Percentiles rank a stretch among this genome's conserved stretches.
These are phyloP conservation scores for Polyommatus icarus DNA, from an alignment of 2,888 invertebrate species.

Conservation along the genomic window DNA sequence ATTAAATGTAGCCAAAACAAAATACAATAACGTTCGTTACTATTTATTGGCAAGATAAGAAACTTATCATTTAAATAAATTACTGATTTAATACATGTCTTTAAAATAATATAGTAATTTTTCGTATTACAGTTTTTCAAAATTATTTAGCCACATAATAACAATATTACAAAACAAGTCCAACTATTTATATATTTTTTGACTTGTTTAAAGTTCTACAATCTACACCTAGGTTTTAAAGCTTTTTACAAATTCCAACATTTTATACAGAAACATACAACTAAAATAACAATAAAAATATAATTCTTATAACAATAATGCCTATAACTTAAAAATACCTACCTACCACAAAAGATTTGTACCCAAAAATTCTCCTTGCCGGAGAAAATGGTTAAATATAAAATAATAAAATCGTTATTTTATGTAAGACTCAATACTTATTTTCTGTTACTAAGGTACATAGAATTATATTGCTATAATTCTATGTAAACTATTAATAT, in stretches of 20 bases:
- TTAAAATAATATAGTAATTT: neutral
- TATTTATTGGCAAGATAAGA: slow-evolving; percentile 2
- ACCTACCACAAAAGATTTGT: slow-evolving; percentile 7
- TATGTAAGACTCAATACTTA: neutral
- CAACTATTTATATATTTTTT: no score
- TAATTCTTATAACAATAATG: neutral
- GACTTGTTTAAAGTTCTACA: neutral
- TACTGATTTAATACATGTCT: neutral
- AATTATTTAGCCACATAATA: no score
- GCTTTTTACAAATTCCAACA: slow-evolving; percentile 1
- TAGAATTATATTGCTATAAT: neutral
- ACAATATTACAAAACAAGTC: no score
- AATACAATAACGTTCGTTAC: neutral
- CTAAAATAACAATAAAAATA: neutral
- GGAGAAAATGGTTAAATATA: slow-evolving; percentile 9
- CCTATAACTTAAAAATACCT: slow-evolving; percentile 22
- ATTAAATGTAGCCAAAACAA: neutral
- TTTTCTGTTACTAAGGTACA: neutral
- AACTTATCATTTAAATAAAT: slow-evolving; percentile 26
- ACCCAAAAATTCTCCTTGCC: neutral
- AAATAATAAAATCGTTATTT: neutral
- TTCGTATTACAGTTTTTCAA: no score
- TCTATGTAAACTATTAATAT: neutral
- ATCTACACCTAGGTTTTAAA: neutral
- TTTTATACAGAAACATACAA: neutral